Evolutionary conservation across 2,888 invertebrate genomes (phyloP), one percentile per base, ranked within the genome.

Genomic region (Anticlea derivata): DNA sequence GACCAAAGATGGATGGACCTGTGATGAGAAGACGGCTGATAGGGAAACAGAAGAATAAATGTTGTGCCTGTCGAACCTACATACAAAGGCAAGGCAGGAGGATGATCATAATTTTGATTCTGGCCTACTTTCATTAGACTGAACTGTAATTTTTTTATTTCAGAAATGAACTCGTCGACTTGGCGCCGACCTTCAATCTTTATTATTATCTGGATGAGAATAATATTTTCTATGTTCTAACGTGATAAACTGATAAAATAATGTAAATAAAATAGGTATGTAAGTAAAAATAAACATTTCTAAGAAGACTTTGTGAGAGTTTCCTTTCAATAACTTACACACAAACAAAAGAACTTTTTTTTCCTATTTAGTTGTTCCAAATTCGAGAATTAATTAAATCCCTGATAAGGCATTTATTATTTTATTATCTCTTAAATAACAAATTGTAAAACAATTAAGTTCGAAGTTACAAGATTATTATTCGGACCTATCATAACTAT

Each of bases 101-200:
- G n/a, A n/a, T n/a, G n/a, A n/a, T n/a, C n/a, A n/a, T n/a, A n/a
- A n/a, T n/a, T n/a, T n/a, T n/a, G n/a, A n/a, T n/a, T n/a, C n/a
- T n/a, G n/a, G n/a, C n/a, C n/a, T n/a, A n/a, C n/a, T n/a, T n/a
- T n/a, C n/a, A n/a, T n/a, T n/a, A n/a, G n/a, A n/a, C n/a, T n/a
- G n/a, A 8, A 34, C 34, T 33, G 20, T 20, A 34, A 10, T 34
- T 40, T 46, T 56, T 55, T 22, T 31, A 11, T 85, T 85, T 50
- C 86, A 87, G 87, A 85, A 65, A 80, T 75, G 23, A 85, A 75
- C 58, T 70, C 76, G 3, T 70, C 80, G 6, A 62, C 58, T 40
- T 61, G 66, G 65, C 68, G 63, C 50, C 67, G 57, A 47, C 58
- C 69, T 10, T 61, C 69, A 29, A 66, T 63, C 60, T 59, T 66